Evolutionary conservation across 2,113 vertebrate genomes (phyloP), one percentile per base, ranked within the genome.

Genomic region (Phrynocephalus versicolor): DNA sequence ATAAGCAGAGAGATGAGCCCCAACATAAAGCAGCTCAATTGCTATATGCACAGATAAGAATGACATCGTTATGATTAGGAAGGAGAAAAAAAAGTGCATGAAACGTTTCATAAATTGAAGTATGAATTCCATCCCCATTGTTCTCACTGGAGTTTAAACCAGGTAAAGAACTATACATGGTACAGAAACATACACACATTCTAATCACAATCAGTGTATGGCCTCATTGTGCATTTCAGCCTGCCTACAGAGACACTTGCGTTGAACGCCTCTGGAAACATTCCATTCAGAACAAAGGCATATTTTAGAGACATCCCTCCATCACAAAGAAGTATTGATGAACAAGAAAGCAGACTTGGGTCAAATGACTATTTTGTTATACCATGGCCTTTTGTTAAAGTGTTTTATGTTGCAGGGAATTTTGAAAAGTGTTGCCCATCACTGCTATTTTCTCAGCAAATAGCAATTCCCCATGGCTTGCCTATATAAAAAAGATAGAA

Each of bases 261-360:
- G 92, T 94, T 93, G 93, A 84, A 96, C 92, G 93, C 96, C 96
- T 88, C 95, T 94, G 92, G 88, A 92, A 67, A 84, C 95, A 96
- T 96, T 96, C 96, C 95, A 80, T 1, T 78, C 41, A 77, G 91
- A 92, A 97, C 96, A 97, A 97, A 96, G 95, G 91, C 95, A 93
- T 94, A 80, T 93, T 96, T 96, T 94, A 95, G 84, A 78, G 88
- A 93, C 90, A 91, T 88, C 93, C 90, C 92, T 90, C 94, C n/a
- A n/a, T 94, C 88, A 97, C 97, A 97, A 97, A 97, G 96, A 93
- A 67, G 94, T 95, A 97, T 94, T 97, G 96, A 97, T 93, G 88
- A 92, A 84, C 93, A 92, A 95, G 89, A 93, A 95, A 94, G 92
- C 94, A 94, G 92, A 95, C 87, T 94, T 93, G 88, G 86, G 92